Percentiles rank a stretch among this genome's conserved stretches.
phyloP scores from a whole-genome alignment of 2,888 invertebrate genomes.

The Ophioninae sp. region DNA sequence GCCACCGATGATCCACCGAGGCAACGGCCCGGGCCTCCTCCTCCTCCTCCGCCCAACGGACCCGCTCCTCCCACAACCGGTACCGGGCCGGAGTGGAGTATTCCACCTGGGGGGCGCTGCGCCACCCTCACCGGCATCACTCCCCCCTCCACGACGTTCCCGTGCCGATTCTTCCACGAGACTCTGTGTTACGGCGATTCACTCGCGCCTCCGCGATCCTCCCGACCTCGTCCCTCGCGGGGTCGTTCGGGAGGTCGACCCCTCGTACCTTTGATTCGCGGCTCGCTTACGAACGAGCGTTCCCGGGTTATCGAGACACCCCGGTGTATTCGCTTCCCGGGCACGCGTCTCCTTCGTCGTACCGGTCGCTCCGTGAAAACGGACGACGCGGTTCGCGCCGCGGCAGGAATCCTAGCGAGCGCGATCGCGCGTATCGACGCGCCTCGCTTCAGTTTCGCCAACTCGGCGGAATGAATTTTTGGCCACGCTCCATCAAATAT shows the following conservation, averaged over 20 bases:
- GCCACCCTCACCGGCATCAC: conserved; percentile 82
- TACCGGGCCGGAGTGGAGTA: conserved; percentile 84
- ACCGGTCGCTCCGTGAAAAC: background rate
- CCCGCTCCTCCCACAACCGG: conserved; percentile 86
- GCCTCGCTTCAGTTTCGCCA: conserved; percentile 36
- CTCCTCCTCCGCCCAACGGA: conserved; percentile 81
- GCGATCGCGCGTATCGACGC: conserved; percentile 3
- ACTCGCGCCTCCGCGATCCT: conserved; percentile 12
- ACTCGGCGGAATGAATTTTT: conserved; percentile 8
- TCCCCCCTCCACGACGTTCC: conserved; percentile 81
- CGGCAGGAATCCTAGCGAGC: conserved; percentile 29
- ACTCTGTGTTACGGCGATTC: conserved; percentile 48
- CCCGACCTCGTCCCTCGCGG: background rate
- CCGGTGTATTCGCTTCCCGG: background rate
- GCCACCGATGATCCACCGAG: conserved; percentile 82
- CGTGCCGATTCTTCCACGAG: conserved; percentile 67
- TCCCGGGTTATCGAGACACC: background rate
- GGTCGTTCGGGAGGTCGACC: background rate
- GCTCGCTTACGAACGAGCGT: background rate
- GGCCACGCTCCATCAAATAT: conserved; percentile 17
- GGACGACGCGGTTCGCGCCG: conserved; percentile 10
- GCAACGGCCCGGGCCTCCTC: conserved; percentile 82
- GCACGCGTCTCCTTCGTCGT: background rate
- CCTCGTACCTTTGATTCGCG: background rate
- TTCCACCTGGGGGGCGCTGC: conserved; percentile 85